Percentiles rank a stretch among this genome's conserved stretches.
phyloP scores from a whole-genome alignment of 2,797 vertebrate species.

The Fringilla coelebs region DNA sequence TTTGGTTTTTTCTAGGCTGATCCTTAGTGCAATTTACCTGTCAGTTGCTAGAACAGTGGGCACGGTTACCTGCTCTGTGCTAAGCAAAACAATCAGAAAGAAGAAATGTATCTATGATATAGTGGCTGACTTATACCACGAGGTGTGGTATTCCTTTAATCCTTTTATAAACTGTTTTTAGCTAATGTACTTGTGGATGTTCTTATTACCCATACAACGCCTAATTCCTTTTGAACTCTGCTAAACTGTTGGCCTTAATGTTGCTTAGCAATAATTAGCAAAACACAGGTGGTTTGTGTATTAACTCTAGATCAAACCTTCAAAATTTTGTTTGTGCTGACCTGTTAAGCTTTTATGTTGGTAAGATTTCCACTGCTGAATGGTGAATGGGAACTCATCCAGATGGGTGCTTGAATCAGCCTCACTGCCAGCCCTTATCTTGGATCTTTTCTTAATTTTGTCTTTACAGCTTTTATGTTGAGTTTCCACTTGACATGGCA shows the following conservation, averaged over 20 bases:
- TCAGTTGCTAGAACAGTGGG: background rate
- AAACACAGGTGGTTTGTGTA: background rate
- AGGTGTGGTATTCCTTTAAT: constrained; percentile 25
- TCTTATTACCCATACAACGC: background rate
- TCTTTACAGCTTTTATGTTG: background rate
- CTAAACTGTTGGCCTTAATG: background rate
- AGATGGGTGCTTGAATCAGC: rapidly evolving
- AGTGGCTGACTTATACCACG: background rate
- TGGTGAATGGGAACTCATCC: background rate
- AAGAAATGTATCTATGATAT: background rate
- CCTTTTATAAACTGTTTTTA: constrained; percentile 26
- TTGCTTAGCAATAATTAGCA: constrained; percentile 12
- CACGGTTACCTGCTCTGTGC: background rate
- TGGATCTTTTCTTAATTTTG: background rate
- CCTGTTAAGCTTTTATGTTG: background rate
- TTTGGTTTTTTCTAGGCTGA: background rate
- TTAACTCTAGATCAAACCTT: background rate
- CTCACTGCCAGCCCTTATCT: background rate
- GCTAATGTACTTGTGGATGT: constrained; percentile 24
- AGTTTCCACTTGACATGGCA: background rate
- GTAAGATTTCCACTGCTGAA: background rate
- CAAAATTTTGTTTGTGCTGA: background rate
- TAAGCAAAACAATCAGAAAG: background rate
- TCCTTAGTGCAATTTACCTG: background rate
- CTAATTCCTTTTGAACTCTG: constrained; percentile 6